Base-by-base conservation (phyloP, 2,797 vertebrate species). In the Capromys pilorides region DNA sequence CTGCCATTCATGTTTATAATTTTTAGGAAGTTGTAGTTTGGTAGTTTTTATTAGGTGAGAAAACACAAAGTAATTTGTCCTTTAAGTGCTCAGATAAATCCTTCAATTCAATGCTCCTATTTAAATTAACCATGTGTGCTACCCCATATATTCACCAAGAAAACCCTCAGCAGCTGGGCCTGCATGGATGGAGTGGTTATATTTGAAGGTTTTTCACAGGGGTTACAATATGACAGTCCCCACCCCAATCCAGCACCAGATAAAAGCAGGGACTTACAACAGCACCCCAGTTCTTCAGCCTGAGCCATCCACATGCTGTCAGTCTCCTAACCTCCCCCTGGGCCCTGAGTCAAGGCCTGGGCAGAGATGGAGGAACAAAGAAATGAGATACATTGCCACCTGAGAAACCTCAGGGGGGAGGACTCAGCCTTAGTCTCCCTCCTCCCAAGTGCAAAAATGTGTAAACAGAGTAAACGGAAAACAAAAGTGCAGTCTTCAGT, bases 131-230 rank as follows among this genome's bases (percentile, higher is more conserved):
- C 39, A 18, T 82, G 49, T 81, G 11, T 82, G 16, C 33, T 81
- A 64, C 49, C 75, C 91, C 92, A 45, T 86, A 93, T 26, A 24
- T 91, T 94, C 75, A 90, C n/a, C 95, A 97, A 97, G 94, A 97
- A 97, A 97, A 97, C 96, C 96, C 96, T 96, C 97, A 83, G 97
- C 95, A 97, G 92, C 85, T 97, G 95, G 96, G 93, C 97, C 97
- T 97, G 95, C 96, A 73, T 95, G 96, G 97, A 73, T 95, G 96
- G 97, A 97, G 97, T 97, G 95, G 95, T 96, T 97, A 97, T 97
- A 97, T 97, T 97, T 97, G 77, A 97, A 28, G 93, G 78, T 97
- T 96, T 96, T 97, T 97, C 96, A 97, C 93, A 96, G 97, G 96
- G 86, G 84, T 97, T 97, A 97, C 97, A 97, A 95, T 92, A 95